A percentile compares a stretch with the other conserved stretches of the same genome.
Conservation (phyloP, 2,888 invertebrate species). For the Phyllotreta striolata region DNA sequence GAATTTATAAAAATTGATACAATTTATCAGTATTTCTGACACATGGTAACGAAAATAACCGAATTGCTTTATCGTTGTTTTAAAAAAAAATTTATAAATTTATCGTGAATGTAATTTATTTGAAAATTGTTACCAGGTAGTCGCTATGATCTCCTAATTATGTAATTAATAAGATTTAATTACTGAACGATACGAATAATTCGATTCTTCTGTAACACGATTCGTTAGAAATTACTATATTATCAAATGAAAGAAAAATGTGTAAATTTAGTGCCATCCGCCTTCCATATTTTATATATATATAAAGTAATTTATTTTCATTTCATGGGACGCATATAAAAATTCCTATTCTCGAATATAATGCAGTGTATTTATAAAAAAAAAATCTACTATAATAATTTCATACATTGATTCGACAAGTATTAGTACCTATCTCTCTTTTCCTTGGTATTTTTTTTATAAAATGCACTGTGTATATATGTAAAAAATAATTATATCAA, state of each 20-base stretch:
- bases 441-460: not conserved
- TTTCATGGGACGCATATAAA: slow-evolving; percentile 23
- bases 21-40: no score
- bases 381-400: no score
- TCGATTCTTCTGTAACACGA: no score
- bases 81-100: no score
- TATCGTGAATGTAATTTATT: not conserved
- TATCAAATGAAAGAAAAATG: slow-evolving; percentile 5
- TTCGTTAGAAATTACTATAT: no score
- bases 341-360: slow-evolving; percentile 6
- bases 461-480: slow-evolving; percentile 2
- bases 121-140: slow-evolving; percentile 7
- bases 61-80: no score
- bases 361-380: slow-evolving; percentile 6
- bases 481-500: slow-evolving; percentile 6
- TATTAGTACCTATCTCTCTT: no score
- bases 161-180: slow-evolving; percentile 2
- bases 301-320: slow-evolving; percentile 31
- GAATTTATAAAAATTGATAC: no score
- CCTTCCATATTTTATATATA: slow-evolving; percentile 18
- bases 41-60: no score
- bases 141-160: slow-evolving; percentile 7
- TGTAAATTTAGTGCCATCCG: slow-evolving; percentile 24
- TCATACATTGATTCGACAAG: no score
- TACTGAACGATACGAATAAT: no score